Base-by-base conservation (phyloP, 2,113 vertebrate species). In the Petrocephalus zakoni region DNA sequence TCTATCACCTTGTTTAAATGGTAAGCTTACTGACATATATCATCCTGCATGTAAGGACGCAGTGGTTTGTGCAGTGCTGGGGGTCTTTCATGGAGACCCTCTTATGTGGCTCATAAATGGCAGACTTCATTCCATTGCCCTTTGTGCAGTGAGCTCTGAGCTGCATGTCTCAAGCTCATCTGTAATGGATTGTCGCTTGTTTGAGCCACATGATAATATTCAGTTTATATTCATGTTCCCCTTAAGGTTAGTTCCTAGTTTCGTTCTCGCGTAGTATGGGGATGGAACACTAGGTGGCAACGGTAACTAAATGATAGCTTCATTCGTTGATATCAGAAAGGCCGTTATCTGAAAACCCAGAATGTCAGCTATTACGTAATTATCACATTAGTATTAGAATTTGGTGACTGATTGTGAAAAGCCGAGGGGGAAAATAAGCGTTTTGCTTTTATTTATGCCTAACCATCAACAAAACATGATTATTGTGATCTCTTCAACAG, bases 241-340 rank as follows among this genome's bases (percentile, higher is more conserved):
- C 29, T 55, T 47, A 42, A n/a, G n/a, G 52, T 83, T 22, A 25
- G n/a, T 61, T 9, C 2, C 21, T 42, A 2, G 34, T 49, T 49
- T 56, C 13, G 53, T 10, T 42, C n/a, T 55, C 19, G 78, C 47
- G 11, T 61, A 29, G 52, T 88, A 25, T 47, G 19, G n/a, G 25
- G n/a, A 49, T 46, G 51, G 51, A 92, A 90, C 95, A 95, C 94
- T 94, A 95, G 95, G 92, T 93, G 95, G 94, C 94, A 93, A 90
- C 92, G 92, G 88, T 78, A 89, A 91, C 89, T 90, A 19, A 90
- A 55, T 58, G 15, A 86, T 84, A 47, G 64, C 58, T 34, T 21
- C 42, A 25, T n/a, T 87, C 19, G 68, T 42, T 47, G 46, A 29
- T 3, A 42, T 75, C 5, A 49, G 17, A 72, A 15, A 11, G 58